Evolutionary conservation across 2,113 vertebrate genomes (phyloP), one percentile per base, ranked within the genome.

Genomic region (Danio rerio): DNA sequence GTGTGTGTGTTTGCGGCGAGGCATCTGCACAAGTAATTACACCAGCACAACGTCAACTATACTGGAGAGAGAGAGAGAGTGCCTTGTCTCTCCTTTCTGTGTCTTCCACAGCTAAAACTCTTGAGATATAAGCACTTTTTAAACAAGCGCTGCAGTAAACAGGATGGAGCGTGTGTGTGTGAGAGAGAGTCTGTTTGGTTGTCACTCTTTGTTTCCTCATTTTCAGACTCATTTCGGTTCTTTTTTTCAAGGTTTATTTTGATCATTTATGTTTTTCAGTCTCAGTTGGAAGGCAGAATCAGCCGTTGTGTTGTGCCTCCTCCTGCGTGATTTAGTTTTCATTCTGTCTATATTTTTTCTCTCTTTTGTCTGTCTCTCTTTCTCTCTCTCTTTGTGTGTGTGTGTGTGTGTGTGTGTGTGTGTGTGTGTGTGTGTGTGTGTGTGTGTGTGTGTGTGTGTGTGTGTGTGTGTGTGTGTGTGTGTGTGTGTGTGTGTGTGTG

Each of bases 91-190:
- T 42, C 20, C 43, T 62, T 77, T 77, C 74, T 62, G 88, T 87
- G 92, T 92, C 92, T 91, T 92, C 90, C 89, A 78, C 89, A 86
- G 90, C 89, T 90, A 92, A 93, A 93, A 93, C 92, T 92, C 90
- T 86, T 88, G 89, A 93, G 92, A 92, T 92, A 91, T 91, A 93
- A 93, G 90, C 89, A 90, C 61, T 87, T 88, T 87, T 89, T 87
- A 86, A 92, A 93, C 92, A 93, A 93, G 92, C 91, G 15, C 87
- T 18, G 70, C 89, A 89, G 86, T 91, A 89, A 88, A 78, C 18
- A 4, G 9, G 47, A 63, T 49, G 53, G 16, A 3, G 55, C 7
- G 56, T 18, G 15, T 62, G 43, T 16, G 15, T 47, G 69, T 7
- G 8, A 18, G 1, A n/a, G 21, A 15, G 65, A 4, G 15, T 59